A percentile compares a stretch with the other conserved stretches of the same genome.
These are phyloP conservation scores for Helicoverpa zea DNA, from an alignment of 1,140 invertebrate species.

Conservation along the genomic window DNA sequence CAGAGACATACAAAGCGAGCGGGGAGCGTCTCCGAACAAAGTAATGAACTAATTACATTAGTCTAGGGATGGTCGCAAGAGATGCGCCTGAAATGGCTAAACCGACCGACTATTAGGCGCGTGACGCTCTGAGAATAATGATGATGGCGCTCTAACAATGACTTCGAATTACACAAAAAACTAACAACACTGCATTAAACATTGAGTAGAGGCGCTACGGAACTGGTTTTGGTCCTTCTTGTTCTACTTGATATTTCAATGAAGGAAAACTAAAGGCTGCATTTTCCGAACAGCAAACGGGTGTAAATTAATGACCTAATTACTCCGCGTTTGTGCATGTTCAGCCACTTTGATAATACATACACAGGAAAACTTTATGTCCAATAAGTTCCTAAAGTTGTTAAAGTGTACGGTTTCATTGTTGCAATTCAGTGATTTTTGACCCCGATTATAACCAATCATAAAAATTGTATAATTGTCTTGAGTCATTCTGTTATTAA, in stretches of 20 bases:
- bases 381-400: not conserved
- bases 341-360: too few species aligned
- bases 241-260: not conserved
- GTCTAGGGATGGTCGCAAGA: slow-evolving; percentile 58
- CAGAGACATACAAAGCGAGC: slow-evolving; percentile 62
- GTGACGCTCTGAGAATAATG: slow-evolving; percentile 54
- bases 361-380: too few species aligned
- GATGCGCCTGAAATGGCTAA: slow-evolving; percentile 65
- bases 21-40: slow-evolving; percentile 66
- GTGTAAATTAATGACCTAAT: not conserved
- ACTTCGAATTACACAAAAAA: slow-evolving; percentile 19
- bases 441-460: slow-evolving; percentile 37
- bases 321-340: too few species aligned
- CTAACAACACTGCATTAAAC: not conserved
- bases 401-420: not conserved
- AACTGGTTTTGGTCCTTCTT: not conserved
- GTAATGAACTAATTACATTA: slow-evolving; percentile 84
- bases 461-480: slow-evolving; percentile 42
- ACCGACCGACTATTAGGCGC: slow-evolving; percentile 60
- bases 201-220: not conserved
- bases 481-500: slow-evolving; percentile 47
- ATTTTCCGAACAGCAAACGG: too few species aligned
- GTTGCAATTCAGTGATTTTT: slow-evolving; percentile 19
- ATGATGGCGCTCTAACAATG: slow-evolving; percentile 47
- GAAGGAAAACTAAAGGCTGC: not conserved